Conservation (phyloP, 2,888 invertebrate genomes). For the Bruchidius siliquastri region DNA sequence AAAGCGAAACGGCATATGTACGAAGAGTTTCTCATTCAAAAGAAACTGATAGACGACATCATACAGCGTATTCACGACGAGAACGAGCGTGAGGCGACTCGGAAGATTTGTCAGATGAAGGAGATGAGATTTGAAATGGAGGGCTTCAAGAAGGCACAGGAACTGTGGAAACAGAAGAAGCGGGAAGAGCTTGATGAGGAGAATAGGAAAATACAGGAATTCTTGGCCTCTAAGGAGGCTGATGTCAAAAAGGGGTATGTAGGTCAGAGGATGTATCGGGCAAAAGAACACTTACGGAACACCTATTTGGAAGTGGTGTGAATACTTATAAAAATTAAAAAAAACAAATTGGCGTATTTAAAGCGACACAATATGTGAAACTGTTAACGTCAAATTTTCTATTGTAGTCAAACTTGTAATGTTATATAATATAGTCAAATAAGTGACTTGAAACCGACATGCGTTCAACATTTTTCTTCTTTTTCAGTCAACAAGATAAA, state of each 20-base stretch:
- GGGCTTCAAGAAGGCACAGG: conserved; percentile 50
- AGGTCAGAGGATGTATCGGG: background rate
- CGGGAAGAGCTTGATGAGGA: conserved; percentile 47
- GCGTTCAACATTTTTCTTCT: too few species aligned
- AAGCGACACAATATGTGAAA: too few species aligned
- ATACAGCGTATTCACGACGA: conserved; percentile 58
- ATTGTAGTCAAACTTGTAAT: too few species aligned
- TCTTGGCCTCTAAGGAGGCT: conserved; percentile 42
- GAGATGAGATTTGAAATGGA: conserved; percentile 54
- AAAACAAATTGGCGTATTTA: too few species aligned
- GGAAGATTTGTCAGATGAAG: conserved; percentile 50
- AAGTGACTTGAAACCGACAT: too few species aligned
- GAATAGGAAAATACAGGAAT: conserved; percentile 43
- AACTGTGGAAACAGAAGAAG: conserved; percentile 51
- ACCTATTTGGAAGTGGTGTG: too few species aligned
- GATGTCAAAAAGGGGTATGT: conserved; percentile 32
- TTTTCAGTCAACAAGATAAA: conserved; percentile 31
- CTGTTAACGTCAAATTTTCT: too few species aligned
- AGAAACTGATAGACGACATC: conserved; percentile 59
- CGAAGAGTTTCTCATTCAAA: conserved; percentile 57
- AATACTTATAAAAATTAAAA: too few species aligned
- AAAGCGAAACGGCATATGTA: conserved; percentile 51
- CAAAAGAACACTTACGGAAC: too few species aligned
- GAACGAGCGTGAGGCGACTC: conserved; percentile 53
- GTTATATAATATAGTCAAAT: too few species aligned